phyloP scores from a whole-genome alignment of 2,888 invertebrate species.

The Melinaea menophilus region DNA sequence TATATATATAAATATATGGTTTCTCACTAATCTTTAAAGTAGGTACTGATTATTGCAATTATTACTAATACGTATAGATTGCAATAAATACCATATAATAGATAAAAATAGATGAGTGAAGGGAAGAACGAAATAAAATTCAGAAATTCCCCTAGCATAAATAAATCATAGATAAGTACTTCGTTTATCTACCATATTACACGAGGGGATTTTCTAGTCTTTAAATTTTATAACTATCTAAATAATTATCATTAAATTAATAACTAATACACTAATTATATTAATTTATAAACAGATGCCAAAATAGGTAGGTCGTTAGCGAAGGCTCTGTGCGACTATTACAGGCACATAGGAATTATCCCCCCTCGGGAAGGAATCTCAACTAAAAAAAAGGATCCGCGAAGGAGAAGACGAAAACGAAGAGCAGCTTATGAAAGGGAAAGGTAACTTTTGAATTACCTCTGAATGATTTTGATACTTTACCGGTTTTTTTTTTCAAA shows the following conservation, averaged over 20 bases:
- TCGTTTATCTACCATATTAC: no score
- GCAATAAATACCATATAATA: no score
- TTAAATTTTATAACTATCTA: no score
- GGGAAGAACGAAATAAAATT: no score
- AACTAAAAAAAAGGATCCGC: conserved; percentile 56
- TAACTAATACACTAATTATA: conserved; percentile 11
- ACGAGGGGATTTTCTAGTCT: no score
- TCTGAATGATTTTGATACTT: background rate
- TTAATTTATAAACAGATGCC: conserved; percentile 43
- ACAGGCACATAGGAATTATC: conserved; percentile 76
- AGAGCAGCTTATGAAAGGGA: conserved; percentile 55
- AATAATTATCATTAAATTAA: background rate
- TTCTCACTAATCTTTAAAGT: no score
- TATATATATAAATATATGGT: no score
- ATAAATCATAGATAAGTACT: no score
- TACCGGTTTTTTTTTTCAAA: background rate
- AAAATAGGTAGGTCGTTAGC: conserved; percentile 70
- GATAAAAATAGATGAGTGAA: no score
- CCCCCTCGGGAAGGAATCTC: conserved; percentile 62
- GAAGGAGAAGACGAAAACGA: conserved; percentile 55
- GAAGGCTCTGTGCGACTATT: conserved; percentile 78
- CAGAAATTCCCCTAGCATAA: no score
- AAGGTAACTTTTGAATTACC: conserved; percentile 40
- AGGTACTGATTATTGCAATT: no score
- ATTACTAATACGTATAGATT: no score